Evolutionary conservation across 2,113 vertebrate genomes (phyloP).

Genomic region (Fukomys damarensis): DNA sequence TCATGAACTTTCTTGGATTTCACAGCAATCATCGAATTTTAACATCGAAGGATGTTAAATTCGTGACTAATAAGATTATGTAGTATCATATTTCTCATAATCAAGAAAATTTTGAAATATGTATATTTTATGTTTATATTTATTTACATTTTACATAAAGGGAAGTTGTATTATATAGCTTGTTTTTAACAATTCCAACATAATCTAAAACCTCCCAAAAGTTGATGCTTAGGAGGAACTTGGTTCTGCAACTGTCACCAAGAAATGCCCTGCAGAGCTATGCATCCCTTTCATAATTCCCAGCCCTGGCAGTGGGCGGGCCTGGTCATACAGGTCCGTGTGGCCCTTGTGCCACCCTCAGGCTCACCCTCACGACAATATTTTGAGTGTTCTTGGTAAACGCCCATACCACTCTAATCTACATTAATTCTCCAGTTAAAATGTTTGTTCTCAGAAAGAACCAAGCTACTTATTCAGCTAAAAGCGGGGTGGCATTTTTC

Average conservation of each 20-base stretch:
- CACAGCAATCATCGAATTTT: background rate
- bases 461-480: slow-evolving; percentile 45
- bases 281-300: background rate
- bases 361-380: background rate
- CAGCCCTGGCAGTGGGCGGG: background rate
- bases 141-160: background rate
- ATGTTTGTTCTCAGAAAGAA: background rate
- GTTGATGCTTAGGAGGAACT: background rate
- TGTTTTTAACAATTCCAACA: background rate
- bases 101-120: background rate
- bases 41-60: background rate
- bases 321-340: background rate
- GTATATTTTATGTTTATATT: background rate
- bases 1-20: background rate
- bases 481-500: slow-evolving; percentile 9
- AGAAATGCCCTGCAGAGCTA: background rate
- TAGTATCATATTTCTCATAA: background rate
- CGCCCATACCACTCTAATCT: background rate
- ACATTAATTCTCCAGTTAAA: background rate
- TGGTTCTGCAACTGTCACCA: background rate
- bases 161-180: background rate
- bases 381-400: background rate
- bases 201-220: slow-evolving; percentile 1
- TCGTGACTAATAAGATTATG: background rate
- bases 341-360: background rate